phyloP scores from a whole-genome alignment of 2,797 vertebrate species.

The Tauraco hartlaubi region DNA sequence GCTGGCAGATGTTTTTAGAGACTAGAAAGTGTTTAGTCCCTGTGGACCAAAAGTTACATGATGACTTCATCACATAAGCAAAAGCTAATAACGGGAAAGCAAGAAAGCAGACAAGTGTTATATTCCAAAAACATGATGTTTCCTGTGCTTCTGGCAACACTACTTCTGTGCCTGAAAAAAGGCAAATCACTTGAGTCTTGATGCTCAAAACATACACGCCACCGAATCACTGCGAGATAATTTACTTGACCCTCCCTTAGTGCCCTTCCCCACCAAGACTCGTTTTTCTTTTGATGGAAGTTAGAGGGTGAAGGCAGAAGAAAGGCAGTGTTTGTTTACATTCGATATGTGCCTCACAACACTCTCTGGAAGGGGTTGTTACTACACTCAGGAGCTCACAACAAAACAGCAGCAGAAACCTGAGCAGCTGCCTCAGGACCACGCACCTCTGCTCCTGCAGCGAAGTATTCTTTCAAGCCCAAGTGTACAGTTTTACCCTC shows the following conservation, averaged over 20 bases:
- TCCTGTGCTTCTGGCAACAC: constrained; percentile 63
- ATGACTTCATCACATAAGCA: constrained; percentile 60
- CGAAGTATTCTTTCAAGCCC: neutral
- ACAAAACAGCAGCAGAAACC: neutral
- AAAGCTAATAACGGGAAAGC: constrained; percentile 53
- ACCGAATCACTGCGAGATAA: neutral
- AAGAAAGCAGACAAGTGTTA: constrained; percentile 49
- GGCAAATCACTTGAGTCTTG: constrained; percentile 75
- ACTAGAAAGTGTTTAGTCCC: constrained; percentile 65
- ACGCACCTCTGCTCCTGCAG: neutral
- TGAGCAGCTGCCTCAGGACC: neutral
- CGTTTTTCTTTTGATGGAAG: neutral
- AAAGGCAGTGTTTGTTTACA: neutral
- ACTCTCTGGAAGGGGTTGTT: neutral
- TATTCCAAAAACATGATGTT: constrained; percentile 60
- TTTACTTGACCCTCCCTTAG: neutral
- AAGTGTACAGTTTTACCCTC: neutral
- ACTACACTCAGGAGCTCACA: neutral
- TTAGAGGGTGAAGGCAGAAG: constrained; percentile 26
- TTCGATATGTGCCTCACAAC: neutral
- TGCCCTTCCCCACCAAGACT: neutral
- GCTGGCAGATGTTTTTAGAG: constrained; percentile 55
- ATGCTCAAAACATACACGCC: constrained; percentile 12
- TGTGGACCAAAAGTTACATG: constrained; percentile 43
- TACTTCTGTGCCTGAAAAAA: constrained; percentile 45